These are phyloP conservation scores for Odontamblyopus rebecca DNA, from an alignment of 2,797 vertebrate genomes.

Conservation along the genomic window DNA sequence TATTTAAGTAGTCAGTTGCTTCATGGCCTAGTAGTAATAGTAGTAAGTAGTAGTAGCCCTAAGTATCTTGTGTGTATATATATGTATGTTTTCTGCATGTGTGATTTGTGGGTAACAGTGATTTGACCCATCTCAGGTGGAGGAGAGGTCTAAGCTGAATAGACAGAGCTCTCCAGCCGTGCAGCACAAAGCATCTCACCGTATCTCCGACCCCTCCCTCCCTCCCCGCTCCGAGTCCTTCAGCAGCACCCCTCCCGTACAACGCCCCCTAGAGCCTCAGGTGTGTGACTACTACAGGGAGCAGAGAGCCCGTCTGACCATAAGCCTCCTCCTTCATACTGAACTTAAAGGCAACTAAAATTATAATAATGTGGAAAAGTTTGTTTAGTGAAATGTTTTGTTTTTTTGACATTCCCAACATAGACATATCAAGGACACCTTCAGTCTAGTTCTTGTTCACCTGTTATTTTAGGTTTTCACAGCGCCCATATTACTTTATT, in stretches of 20 bases:
- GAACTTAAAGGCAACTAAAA: not conserved
- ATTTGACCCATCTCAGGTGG: slow-evolving; percentile 82
- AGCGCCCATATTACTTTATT: no score
- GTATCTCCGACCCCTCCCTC: slow-evolving; percentile 94
- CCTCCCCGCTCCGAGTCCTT: slow-evolving; percentile 97
- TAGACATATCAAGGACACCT: not conserved
- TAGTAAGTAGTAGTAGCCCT: not conserved
- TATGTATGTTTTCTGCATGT: slow-evolving; percentile 10
- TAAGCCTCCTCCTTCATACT: not conserved
- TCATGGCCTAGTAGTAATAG: not conserved
- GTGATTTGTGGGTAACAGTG: slow-evolving; percentile 52
- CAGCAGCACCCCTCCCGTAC: slow-evolving; percentile 95
- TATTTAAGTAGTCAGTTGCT: not conserved
- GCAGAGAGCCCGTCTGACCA: slow-evolving; percentile 55
- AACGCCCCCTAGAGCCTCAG: slow-evolving; percentile 91
- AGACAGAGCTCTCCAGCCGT: slow-evolving; percentile 92
- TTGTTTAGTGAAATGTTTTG: not conserved
- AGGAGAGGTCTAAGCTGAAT: slow-evolving; percentile 94
- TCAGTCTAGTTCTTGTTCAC: not conserved
- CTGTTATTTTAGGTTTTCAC: not conserved
- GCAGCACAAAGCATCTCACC: slow-evolving; percentile 96
- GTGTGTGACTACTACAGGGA: slow-evolving; percentile 73
- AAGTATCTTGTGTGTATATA: not conserved
- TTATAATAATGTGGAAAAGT: not conserved
- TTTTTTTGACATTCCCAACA: not conserved